Evolutionary conservation across 2,113 vertebrate genomes (phyloP).

Genomic region (Alligator sinensis): DNA sequence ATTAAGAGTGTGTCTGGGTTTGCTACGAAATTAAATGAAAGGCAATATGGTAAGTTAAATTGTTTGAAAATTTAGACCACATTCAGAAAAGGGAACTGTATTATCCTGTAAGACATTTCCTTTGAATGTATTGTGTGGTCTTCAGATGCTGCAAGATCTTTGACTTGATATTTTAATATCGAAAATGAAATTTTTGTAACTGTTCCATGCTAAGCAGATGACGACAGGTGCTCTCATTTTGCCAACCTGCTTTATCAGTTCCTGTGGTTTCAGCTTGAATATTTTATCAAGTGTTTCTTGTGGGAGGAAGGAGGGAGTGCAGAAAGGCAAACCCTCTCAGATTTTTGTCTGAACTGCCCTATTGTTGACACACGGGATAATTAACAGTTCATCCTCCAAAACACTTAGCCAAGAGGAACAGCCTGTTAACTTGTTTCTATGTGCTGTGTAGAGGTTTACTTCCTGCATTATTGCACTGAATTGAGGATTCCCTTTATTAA

Average conservation of each 20-base stretch:
- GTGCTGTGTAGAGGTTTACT: not conserved
- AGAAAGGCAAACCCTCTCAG: not conserved
- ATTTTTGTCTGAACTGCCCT: constrained; percentile 25
- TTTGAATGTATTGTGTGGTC: not conserved
- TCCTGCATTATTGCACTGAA: not conserved
- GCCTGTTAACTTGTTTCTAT: not conserved
- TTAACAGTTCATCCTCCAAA: constrained; percentile 31
- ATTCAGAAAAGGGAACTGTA: not conserved
- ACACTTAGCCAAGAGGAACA: constrained; percentile 4
- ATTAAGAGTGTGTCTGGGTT: not conserved
- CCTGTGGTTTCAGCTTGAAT: constrained; percentile 1
- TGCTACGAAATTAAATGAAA: not conserved
- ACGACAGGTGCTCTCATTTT: not conserved
- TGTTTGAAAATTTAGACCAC: not conserved
- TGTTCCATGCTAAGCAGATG: not conserved
- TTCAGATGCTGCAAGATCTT: accelerated
- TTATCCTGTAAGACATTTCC: not conserved
- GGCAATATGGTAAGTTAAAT: not conserved
- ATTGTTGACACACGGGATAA: not conserved
- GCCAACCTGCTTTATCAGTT: not conserved
- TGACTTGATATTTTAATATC: not conserved
- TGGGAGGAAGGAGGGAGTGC: not conserved
- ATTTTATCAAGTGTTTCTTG: constrained; percentile 21
- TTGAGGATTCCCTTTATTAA: constrained; percentile 13
- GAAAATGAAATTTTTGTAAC: not conserved